Percentiles rank a stretch among this genome's conserved stretches.
Conservation (phyloP, 2,113 vertebrate species). For the Channa argus region DNA sequence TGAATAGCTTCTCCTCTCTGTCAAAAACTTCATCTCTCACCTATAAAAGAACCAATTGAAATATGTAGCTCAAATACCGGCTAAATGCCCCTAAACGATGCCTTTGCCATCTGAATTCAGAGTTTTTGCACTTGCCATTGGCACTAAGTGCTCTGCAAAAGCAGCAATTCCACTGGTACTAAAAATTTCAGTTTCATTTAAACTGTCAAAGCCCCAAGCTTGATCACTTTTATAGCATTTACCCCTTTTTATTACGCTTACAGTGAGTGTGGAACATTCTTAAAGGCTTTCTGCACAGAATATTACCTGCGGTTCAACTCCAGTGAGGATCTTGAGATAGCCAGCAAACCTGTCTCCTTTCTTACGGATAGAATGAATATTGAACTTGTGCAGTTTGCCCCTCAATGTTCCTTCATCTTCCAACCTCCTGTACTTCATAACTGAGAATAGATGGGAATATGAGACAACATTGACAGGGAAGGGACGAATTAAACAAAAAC, state of each 20-base stretch:
- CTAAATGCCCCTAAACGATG: neutral
- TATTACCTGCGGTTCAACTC: constrained; percentile 93
- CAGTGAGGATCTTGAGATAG: constrained; percentile 92
- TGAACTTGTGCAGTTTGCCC: constrained; percentile 92
- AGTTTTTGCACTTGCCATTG: neutral
- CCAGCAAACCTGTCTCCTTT: constrained; percentile 96
- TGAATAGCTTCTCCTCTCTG: constrained; percentile 92
- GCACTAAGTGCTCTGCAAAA: neutral
- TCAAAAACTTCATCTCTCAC: constrained; percentile 94
- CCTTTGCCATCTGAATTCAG: neutral
- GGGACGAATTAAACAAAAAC: neutral
- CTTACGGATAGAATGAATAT: constrained; percentile 96
- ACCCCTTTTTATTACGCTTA: neutral
- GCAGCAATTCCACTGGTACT: neutral
- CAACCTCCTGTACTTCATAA: constrained; percentile 93
- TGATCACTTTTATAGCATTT: neutral
- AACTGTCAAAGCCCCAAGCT: neutral
- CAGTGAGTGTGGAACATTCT: neutral
- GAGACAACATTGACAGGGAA: neutral
- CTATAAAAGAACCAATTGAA: constrained; percentile 74
- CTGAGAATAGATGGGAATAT: constrained; percentile 76
- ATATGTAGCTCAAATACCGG: neutral
- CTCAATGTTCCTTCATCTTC: constrained; percentile 94
- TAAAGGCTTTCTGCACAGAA: neutral
- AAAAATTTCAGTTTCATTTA: neutral